Percentiles rank a stretch among this genome's conserved stretches.
phyloP scores from a whole-genome alignment of 2,797 vertebrate genomes.

The Hippocampus kuda region DNA sequence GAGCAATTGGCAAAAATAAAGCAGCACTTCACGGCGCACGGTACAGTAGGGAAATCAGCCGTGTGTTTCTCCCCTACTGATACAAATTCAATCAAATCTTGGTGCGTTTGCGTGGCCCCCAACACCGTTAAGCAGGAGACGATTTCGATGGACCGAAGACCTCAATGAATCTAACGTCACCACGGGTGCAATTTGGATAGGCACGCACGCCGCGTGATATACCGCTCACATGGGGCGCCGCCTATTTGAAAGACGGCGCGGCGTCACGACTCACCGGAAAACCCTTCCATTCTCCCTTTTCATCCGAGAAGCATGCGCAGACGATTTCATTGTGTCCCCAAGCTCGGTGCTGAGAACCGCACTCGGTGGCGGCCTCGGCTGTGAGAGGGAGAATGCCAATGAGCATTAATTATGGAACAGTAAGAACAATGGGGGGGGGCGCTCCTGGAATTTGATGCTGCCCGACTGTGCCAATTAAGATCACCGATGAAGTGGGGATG shows the following conservation, averaged over 20 bases:
- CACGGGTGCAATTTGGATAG: neutral
- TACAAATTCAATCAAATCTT: neutral
- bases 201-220: neutral
- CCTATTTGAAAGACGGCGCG: neutral
- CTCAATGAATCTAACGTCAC: neutral
- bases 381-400: neutral
- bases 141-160: neutral
- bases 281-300: neutral
- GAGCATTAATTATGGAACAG: neutral
- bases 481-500: neutral
- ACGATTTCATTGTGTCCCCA: neutral
- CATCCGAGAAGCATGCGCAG: neutral
- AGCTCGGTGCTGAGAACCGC: neutral
- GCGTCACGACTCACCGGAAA: neutral
- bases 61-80: neutral
- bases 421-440: neutral
- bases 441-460: neutral
- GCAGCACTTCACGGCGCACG: neutral
- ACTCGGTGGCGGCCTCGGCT: neutral
- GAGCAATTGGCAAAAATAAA: neutral
- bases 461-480: neutral
- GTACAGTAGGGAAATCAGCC: conserved; percentile 6
- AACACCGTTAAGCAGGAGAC: neutral
- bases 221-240: neutral
- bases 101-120: neutral